A percentile compares a stretch with the other conserved stretches of the same genome.
Evolutionary conservation across 53 echinoderm and acorn worm genomes (phyloP).

Genomic region (Astropecten irregularis): DNA sequence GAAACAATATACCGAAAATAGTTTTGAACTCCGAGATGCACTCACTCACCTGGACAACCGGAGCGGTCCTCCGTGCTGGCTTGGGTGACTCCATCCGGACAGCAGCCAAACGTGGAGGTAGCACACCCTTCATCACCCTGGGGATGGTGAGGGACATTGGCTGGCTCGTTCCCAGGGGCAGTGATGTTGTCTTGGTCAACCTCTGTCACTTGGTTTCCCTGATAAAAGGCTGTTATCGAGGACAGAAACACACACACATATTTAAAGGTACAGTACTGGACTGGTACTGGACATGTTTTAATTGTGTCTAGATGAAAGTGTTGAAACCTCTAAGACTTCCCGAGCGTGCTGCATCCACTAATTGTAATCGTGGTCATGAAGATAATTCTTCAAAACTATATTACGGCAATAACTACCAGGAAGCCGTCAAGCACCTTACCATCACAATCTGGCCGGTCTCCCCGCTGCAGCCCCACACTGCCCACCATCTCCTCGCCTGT

Average conservation of each 20-base stretch:
- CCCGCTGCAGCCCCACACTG: slow-evolving; percentile 28
- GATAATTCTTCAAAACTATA: no score
- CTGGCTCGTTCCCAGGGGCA: neutral
- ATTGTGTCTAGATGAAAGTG: no score
- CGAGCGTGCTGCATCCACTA: no score
- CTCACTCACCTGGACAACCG: slow-evolving; percentile 61
- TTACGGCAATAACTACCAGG: no score
- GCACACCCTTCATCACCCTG: slow-evolving; percentile 39
- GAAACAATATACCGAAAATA: no score
- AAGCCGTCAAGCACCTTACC: no score
- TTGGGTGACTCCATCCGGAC: slow-evolving; percentile 63
- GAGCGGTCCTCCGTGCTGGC: slow-evolving; percentile 21
- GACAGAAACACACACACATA: no score
- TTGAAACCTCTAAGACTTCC: no score
- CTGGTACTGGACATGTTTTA: no score
- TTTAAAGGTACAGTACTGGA: no score
- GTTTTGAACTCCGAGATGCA: no score
- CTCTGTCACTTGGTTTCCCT: neutral
- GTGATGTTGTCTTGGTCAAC: neutral
- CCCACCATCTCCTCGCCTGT: slow-evolving; percentile 61
- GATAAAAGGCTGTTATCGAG: neutral
- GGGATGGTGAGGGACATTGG: neutral
- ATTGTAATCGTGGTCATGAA: no score
- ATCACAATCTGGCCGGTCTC: slow-evolving; percentile 65
- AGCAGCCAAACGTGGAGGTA: slow-evolving; percentile 68